Conservation (phyloP, 1,140 invertebrate genomes). For the Neoseiulus cucumeris region DNA sequence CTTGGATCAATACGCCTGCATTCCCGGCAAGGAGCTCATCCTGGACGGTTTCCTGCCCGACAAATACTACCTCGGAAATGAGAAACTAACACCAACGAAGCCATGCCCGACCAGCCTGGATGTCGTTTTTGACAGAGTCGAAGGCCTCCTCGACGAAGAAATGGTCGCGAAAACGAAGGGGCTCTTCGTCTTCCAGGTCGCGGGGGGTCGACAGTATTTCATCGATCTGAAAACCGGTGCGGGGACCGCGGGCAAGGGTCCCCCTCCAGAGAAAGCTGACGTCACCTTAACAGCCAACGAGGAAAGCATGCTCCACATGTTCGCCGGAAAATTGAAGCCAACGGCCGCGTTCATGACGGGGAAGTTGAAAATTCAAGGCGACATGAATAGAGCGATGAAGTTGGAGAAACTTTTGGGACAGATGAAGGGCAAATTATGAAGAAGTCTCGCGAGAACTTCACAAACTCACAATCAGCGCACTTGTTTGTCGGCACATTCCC, state of each 20-base stretch:
- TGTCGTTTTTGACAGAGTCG: slow-evolving; percentile 44
- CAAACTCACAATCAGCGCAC: too few relatives aligned
- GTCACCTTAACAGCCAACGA: slow-evolving; percentile 62
- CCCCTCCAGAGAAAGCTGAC: slow-evolving; percentile 45
- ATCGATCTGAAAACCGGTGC: slow-evolving; percentile 69
- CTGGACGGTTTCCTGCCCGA: slow-evolving; percentile 75
- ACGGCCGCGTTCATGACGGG: slow-evolving; percentile 84
- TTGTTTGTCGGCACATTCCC: too few relatives aligned
- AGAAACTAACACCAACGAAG: too few relatives aligned
- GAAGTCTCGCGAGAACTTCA: too few relatives aligned
- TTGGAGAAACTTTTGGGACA: slow-evolving; percentile 76
- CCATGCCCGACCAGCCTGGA: too few relatives aligned
- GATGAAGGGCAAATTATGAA: slow-evolving; percentile 57
- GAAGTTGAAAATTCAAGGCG: slow-evolving; percentile 81
- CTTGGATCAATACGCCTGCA: slow-evolving; percentile 63
- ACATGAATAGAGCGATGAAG: slow-evolving; percentile 84
- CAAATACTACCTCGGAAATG: slow-evolving; percentile 14
- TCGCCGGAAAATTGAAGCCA: slow-evolving; percentile 44
- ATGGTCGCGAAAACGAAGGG: slow-evolving; percentile 59
- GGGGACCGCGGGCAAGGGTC: slow-evolving; percentile 55
- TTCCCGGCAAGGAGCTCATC: slow-evolving; percentile 49
- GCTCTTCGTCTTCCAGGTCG: slow-evolving; percentile 68
- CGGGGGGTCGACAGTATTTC: slow-evolving; percentile 64
- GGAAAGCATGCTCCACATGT: slow-evolving; percentile 36
- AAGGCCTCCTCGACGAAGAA: slow-evolving; percentile 43